These are phyloP conservation scores for Stramonita haemastoma DNA, from an alignment of 2,888 invertebrate genomes.

Conservation along the genomic window DNA sequence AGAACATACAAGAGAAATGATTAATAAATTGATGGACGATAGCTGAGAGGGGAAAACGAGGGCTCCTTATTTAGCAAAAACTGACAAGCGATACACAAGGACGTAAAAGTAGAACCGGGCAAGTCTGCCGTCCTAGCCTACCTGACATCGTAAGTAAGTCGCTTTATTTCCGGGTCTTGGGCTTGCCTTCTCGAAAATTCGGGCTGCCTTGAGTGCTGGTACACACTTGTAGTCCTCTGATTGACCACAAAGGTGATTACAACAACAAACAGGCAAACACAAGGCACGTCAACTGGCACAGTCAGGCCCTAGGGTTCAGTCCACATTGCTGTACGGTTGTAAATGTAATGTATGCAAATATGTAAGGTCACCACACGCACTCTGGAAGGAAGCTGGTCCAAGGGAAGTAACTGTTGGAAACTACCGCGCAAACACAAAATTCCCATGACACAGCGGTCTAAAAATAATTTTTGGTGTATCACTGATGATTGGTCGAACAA, in stretches of 20 bases:
- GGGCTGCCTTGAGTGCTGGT: background rate
- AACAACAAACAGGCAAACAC: constrained; percentile 42
- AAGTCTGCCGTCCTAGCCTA: constrained; percentile 18
- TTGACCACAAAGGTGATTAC: constrained; percentile 8
- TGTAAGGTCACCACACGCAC: constrained; percentile 42
- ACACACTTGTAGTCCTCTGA: constrained; percentile 11
- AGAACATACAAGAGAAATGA: background rate
- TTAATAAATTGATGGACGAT: background rate
- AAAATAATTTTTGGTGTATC: background rate
- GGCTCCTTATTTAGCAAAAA: constrained; percentile 44
- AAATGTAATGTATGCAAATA: constrained; percentile 49
- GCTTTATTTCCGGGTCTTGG: constrained; percentile 40
- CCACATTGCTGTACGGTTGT: constrained; percentile 44
- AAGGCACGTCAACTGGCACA: constrained; percentile 45
- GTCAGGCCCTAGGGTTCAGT: constrained; percentile 20
- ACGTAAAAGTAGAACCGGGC: constrained; percentile 14
- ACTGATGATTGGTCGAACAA: background rate
- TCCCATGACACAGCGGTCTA: background rate
- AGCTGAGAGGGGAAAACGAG: background rate
- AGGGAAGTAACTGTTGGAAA: constrained; percentile 40
- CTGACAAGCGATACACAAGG: constrained; percentile 39
- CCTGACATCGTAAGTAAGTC: constrained; percentile 36
- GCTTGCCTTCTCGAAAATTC: constrained; percentile 35
- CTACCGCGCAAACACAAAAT: constrained; percentile 42
- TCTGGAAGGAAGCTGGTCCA: constrained; percentile 35